A percentile compares a stretch with the other conserved stretches of the same genome.
phyloP scores from a whole-genome alignment of 2,113 vertebrate genomes.

The Monarcha castaneiventris region DNA sequence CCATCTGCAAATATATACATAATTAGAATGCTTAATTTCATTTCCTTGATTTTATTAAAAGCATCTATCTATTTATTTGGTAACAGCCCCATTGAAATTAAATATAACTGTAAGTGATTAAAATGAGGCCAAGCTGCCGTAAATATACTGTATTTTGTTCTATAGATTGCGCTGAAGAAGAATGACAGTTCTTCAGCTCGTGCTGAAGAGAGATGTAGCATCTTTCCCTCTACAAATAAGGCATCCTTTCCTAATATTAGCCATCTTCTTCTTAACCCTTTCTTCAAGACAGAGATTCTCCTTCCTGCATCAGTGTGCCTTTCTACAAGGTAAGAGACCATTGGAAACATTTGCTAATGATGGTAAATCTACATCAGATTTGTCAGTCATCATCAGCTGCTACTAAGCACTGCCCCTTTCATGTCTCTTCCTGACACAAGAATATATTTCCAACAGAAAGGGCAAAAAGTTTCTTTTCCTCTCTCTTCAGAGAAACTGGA shows the following conservation, averaged over 20 bases:
- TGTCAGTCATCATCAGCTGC: neutral
- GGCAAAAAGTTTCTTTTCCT: neutral
- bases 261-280: neutral
- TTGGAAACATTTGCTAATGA: neutral
- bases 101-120: neutral
- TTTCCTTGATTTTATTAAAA: neutral
- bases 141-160: neutral
- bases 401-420: neutral
- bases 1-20: neutral
- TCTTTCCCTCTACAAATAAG: neutral
- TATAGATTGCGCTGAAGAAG: fast-evolving
- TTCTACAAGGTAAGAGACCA: neutral
- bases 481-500: neutral
- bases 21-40: neutral
- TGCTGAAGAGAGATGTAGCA: neutral
- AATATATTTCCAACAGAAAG: neutral
- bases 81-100: neutral
- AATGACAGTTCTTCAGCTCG: neutral
- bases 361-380: neutral
- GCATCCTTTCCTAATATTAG: neutral
- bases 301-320: neutral
- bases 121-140: neutral
- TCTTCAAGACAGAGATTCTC: neutral
- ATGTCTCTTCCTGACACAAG: neutral
- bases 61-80: neutral